Evolutionary conservation across 2,797 vertebrate species (phyloP).

Genomic region (Acropternis orthonyx): DNA sequence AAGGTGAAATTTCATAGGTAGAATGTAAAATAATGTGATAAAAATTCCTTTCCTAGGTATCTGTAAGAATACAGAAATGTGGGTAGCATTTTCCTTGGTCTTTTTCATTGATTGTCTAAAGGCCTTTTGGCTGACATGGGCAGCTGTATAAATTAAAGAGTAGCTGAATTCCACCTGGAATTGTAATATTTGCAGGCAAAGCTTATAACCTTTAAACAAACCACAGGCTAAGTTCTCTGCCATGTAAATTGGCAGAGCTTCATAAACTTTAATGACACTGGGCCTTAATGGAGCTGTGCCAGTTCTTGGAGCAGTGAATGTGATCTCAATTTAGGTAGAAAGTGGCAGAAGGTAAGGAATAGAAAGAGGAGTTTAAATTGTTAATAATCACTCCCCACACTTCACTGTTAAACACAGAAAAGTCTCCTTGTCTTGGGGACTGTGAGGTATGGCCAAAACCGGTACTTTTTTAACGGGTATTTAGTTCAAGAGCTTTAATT

Average conservation of each 20-base stretch:
- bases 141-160: background rate
- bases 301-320: background rate
- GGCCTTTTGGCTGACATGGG: background rate
- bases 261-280: slow-evolving; percentile 1
- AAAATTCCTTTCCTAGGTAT: background rate
- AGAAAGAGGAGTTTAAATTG: background rate
- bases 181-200: background rate
- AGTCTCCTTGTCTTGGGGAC: background rate
- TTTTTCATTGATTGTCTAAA: background rate
- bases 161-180: background rate
- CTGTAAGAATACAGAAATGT: background rate
- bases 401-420: background rate
- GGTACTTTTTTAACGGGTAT: background rate
- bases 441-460: background rate
- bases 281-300: background rate
- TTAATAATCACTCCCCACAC: background rate
- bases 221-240: background rate
- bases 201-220: slow-evolving; percentile 37
- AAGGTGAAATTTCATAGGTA: background rate
- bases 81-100: background rate
- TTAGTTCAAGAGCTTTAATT: background rate
- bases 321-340: background rate
- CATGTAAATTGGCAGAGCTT: slow-evolving; percentile 27
- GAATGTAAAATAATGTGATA: background rate
- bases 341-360: background rate